Base-by-base conservation (phyloP, 2,888 invertebrate species). In the Pollenia griseotomentosa region DNA sequence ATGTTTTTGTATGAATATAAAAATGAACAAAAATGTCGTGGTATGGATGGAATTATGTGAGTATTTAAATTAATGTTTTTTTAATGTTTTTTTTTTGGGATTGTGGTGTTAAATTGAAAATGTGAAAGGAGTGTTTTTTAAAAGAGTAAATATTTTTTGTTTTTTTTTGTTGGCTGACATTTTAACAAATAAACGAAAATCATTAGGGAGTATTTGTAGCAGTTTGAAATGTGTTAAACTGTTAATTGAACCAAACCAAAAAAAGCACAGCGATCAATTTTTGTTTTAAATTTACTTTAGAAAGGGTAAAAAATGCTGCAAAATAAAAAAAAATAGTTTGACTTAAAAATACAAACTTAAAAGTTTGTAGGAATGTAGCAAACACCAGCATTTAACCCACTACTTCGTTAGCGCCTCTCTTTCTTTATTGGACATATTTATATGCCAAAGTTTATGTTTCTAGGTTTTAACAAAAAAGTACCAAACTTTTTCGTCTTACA, bases 51-150 rank as follows among this genome's bases (percentile, higher is more conserved):
- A 42, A 33, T n/a, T 33, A 33, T 33, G 33, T 33, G 33, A 19
- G 14, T 53, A 19, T 75, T 61, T 44, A 19, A 46, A n/a, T 33
- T n/a, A 66, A 48, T 23, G 12, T 44, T 23, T 73, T 11, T 46
- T 8, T n/a, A 33, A 33, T 33, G 33, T 61, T 23, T 16, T 68
- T n/a, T 33, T 7, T 12, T 6, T 42, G 33, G 44, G 40, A 33
- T 53, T 66, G 14, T 59, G 16, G 16, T 75, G 42, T 51, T 48
- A 42, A 51, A 44, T 51, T 33, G 19, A 63, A 83, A 65, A 77
- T 77, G 75, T 70, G 70, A 75, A 83, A 70, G 77, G 70, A 83
- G 75, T 63, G 83, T 61, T 70, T 70, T 44, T 44, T 55, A 9
- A 16, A 46, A 61, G n/a, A 7, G 2, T 11, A 53, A 61, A 40